These are phyloP conservation scores for Oryzaephilus surinamensis DNA, from an alignment of 1,140 invertebrate genomes.

Conservation along the genomic window DNA sequence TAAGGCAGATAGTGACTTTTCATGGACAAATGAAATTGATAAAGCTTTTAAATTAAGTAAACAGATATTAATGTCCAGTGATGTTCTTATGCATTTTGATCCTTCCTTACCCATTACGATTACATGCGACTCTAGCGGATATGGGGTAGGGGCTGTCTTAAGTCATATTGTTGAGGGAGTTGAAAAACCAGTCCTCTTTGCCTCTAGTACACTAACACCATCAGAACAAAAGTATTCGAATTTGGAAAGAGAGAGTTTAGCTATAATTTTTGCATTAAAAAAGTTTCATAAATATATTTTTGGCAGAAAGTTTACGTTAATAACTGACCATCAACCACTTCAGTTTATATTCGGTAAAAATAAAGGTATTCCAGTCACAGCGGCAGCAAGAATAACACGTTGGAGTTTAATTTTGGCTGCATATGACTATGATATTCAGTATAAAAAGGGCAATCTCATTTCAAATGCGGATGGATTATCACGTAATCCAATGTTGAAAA, in stretches of 20 bases:
- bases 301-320: conserved; percentile 12
- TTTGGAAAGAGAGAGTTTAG: conserved; percentile 19
- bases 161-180: conserved; percentile 20
- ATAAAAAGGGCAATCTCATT: conserved; percentile 7
- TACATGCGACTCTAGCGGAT: conserved; percentile 27
- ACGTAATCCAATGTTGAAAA: conserved; percentile 10
- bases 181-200: conserved; percentile 32
- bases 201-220: conserved; percentile 14
- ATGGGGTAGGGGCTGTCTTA: conserved; percentile 34
- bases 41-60: conserved; percentile 28
- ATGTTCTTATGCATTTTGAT: conserved; percentile 27
- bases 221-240: conserved; percentile 18
- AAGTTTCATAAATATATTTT: conserved; percentile 17
- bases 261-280: conserved; percentile 18
- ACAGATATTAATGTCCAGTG: too few relatives aligned
- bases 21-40: conserved; percentile 28
- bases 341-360: conserved; percentile 15
- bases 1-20: conserved; percentile 27
- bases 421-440: conserved; percentile 17
- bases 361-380: conserved; percentile 6
- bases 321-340: conserved; percentile 12
- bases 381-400: conserved; percentile 7
- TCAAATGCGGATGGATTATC: conserved; percentile 14
- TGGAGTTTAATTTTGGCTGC: conserved; percentile 14
- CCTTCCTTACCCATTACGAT: conserved; percentile 22